Percentiles rank a stretch among this genome's conserved stretches.
Evolutionary conservation across 2,113 vertebrate species (phyloP).

Genomic region (Irena cyanogastra): DNA sequence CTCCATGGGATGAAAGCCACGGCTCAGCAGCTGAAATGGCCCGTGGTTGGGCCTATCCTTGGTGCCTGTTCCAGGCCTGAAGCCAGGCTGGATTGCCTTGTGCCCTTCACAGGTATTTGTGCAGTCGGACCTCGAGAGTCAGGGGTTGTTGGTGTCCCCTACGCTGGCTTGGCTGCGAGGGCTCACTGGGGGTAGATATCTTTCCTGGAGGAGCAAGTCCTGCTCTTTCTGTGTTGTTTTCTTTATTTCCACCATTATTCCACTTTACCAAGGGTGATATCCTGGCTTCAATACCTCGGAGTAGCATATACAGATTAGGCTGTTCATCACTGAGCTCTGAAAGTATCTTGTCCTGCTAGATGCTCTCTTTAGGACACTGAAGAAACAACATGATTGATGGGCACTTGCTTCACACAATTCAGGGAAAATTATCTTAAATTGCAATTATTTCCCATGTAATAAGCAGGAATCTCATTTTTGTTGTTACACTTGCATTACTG

Average conservation of each 20-base stretch:
- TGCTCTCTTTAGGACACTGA: not conserved
- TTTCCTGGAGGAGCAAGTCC: not conserved
- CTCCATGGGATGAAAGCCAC: rapidly evolving
- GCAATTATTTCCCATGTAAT: not conserved
- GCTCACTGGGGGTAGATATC: not conserved
- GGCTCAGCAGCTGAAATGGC: not conserved
- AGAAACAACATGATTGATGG: not conserved
- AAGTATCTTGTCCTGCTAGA: not conserved
- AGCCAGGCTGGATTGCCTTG: not conserved
- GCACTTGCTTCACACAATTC: not conserved
- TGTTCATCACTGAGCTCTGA: not conserved
- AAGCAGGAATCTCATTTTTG: not conserved
- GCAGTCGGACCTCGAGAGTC: rapidly evolving
- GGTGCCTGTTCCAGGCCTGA: not conserved
- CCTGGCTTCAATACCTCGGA: not conserved
- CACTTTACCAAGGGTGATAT: not conserved
- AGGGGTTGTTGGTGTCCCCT: rapidly evolving
- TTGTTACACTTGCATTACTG: not conserved
- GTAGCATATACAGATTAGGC: not conserved
- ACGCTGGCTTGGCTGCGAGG: not conserved
- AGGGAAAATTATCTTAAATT: not conserved
- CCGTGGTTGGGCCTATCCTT: not conserved
- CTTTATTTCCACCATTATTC: not conserved
- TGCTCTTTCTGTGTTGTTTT: not conserved
- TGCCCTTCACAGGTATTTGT: not conserved